A percentile compares a stretch with the other conserved stretches of the same genome.
Conservation (phyloP, 2,113 vertebrate species). For the Alosa alosa region DNA sequence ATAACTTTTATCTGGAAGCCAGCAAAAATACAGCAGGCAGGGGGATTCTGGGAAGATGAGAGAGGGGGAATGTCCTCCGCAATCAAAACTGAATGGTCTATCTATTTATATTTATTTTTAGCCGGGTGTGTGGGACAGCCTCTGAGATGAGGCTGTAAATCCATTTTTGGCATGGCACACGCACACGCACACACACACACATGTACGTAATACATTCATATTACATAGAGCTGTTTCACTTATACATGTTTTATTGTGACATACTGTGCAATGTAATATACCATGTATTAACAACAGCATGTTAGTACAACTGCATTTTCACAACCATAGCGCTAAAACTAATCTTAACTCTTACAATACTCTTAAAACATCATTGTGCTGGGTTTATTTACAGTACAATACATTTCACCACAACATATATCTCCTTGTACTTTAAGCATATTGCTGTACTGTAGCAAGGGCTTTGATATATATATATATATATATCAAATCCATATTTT, state of each 20-base stretch:
- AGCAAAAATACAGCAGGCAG: conserved; percentile 27
- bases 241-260: background rate
- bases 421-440: background rate
- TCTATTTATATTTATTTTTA: conserved; percentile 36
- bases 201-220: background rate
- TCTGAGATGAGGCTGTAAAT: background rate
- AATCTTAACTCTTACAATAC: no score
- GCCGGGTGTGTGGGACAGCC: conserved; percentile 26
- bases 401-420: background rate
- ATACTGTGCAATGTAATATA: no score
- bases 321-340: no score
- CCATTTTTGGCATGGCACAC: background rate
- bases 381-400: background rate
- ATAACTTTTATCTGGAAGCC: conserved; percentile 50
- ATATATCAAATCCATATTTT: background rate
- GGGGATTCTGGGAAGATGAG: conserved; percentile 39
- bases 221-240: background rate
- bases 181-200: background rate
- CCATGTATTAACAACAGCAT: no score
- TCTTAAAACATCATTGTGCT: background rate
- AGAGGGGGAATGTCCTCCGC: conserved; percentile 30
- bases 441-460: background rate
- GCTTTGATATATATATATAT: background rate
- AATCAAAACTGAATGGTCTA: conserved; percentile 47
- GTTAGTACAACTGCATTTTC: no score